Evolutionary conservation across 2,888 invertebrate genomes (phyloP), one percentile per base, ranked within the genome.

Genomic region (Sceliomorpha sp.): DNA sequence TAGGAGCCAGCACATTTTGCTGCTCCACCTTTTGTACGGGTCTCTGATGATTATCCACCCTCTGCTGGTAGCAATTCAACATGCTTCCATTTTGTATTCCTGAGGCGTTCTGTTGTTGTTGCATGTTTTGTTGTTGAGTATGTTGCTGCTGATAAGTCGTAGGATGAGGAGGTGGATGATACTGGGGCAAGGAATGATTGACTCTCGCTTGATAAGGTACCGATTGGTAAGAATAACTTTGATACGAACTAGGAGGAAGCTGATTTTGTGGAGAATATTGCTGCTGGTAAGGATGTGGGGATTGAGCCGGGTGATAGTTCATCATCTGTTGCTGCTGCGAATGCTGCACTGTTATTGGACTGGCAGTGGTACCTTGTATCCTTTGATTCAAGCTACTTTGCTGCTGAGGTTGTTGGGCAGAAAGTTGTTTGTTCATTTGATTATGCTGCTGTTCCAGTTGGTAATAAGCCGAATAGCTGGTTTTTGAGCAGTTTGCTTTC

Each of bases 11-110:
- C n/a, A 78, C 63, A 13, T 84, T 80, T 71, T 88, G 88, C 32
- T 87, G 79, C 37, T 87, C 89, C 44, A 88, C 87, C 73, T 87
- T 89, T 69, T 90, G 90, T 13, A 88, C 78, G 12, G 89, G 80
- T 42, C 90, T 88, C 67, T 89, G 82, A 70, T 76, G 77, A 63
- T 78, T 77, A 2, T 81, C 78, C 8, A 72, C 27, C 45, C 77
- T 74, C 24, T 74, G 75, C 12, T 81, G 81, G 48, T 81, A 83
- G 9, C 72, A 72, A 0, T 20, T 20, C 5, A 45, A 14, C 6
- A 29, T 15, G n/a, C 26, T 8, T 6, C 55, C 78, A 55, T 74
- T 79, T 56, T 79, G 82, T 8, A 68, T 15, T 14, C 55, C 70
- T 31, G 26, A 50, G 0, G 24, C 42, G 39, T 64, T 34, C 14